Evolutionary conservation across 2,888 invertebrate genomes (phyloP).

Genomic region (Dione juno): DNA sequence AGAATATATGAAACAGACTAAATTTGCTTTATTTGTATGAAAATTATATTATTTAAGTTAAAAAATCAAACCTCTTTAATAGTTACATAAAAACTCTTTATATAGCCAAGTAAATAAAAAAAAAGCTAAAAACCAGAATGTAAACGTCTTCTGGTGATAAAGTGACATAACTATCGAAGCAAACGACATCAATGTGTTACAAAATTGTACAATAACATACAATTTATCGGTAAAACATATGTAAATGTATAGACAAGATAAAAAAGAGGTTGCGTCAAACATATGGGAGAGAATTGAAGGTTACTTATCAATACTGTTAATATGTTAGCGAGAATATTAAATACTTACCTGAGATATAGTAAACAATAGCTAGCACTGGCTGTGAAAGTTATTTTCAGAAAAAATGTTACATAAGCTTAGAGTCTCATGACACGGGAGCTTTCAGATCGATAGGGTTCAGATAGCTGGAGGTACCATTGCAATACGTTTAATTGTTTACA

Average conservation of each 20-base stretch:
- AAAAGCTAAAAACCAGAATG: neutral
- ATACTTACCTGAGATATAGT: conserved; percentile 74
- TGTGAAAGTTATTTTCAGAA: conserved; percentile 67
- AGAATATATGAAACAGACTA: neutral
- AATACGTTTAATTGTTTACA: conserved; percentile 53
- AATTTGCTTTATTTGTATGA: neutral
- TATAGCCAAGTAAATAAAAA: neutral
- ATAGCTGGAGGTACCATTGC: conserved; percentile 71
- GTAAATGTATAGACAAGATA: conserved; percentile 21
- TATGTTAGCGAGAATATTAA: conserved; percentile 44
- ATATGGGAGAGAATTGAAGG: conserved; percentile 38
- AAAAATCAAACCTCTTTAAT: neutral
- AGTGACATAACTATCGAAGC: neutral
- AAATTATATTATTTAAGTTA: neutral
- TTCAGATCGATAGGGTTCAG: conserved; percentile 55
- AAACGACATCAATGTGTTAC: neutral
- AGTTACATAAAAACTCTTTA: conserved; percentile 17
- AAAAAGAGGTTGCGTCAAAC: conserved; percentile 28
- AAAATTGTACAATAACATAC: conserved; percentile 11
- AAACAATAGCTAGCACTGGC: conserved; percentile 69
- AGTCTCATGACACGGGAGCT: conserved; percentile 72
- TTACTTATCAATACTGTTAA: conserved; percentile 40
- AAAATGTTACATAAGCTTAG: conserved; percentile 76
- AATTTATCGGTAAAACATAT: neutral
- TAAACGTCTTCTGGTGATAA: neutral